Percentiles rank a stretch among this genome's conserved stretches.
Evolutionary conservation across 2,797 vertebrate genomes (phyloP).

Genomic region (Acanthornis magna): DNA sequence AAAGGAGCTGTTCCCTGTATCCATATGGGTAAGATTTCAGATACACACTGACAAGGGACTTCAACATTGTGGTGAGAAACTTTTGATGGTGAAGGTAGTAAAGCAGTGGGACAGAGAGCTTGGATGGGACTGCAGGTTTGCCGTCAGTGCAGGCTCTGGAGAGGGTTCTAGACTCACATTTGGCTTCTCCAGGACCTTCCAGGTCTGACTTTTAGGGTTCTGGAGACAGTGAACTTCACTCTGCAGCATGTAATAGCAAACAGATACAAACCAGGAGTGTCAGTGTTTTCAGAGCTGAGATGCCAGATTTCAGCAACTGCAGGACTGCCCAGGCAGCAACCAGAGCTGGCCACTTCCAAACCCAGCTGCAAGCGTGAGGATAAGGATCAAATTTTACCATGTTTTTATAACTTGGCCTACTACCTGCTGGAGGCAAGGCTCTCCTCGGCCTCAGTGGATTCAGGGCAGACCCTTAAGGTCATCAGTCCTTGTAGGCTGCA

Average conservation of each 20-base stretch:
- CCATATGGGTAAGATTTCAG: background rate
- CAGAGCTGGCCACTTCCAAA: background rate
- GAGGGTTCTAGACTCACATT: background rate
- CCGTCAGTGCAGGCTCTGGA: background rate
- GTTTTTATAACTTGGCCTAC: background rate
- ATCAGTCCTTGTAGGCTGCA: background rate
- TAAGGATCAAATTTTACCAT: background rate
- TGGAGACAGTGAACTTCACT: background rate
- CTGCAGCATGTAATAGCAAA: background rate
- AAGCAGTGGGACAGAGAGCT: background rate
- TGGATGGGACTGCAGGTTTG: background rate
- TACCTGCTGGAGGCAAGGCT: background rate
- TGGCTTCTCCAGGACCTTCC: background rate
- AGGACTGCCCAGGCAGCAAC: background rate
- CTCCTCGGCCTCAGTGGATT: background rate
- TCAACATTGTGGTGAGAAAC: background rate
- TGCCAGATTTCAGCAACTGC: background rate
- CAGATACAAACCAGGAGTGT: background rate
- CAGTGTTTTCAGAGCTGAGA: background rate
- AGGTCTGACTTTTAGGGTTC: background rate
- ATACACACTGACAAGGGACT: background rate
- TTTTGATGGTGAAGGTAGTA: background rate
- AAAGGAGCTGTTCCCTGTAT: background rate
- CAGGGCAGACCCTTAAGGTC: background rate
- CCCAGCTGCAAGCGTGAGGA: constrained; percentile 2